Evolutionary conservation across 2,888 invertebrate species (phyloP).

Genomic region (Caenorhabditis sp.): DNA sequence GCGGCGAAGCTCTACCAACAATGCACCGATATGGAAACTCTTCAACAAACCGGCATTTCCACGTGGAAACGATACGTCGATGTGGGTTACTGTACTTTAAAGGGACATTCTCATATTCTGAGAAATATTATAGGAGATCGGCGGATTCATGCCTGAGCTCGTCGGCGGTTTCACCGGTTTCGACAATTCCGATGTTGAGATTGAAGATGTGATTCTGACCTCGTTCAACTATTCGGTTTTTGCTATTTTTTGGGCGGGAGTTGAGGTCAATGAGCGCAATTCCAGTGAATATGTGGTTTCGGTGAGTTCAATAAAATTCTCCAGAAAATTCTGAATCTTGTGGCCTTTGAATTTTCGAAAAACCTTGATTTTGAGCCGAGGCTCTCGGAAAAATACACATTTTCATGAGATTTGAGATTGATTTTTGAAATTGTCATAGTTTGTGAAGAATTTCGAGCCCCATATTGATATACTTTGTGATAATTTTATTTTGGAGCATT

Average conservation of each 20-base stretch:
- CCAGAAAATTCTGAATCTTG: too few relatives aligned
- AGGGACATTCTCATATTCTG: neutral
- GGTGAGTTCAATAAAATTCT: slow-evolving; percentile 25
- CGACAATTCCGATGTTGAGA: slow-evolving; percentile 3
- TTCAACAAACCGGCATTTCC: slow-evolving; percentile 31
- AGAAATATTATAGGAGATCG: slow-evolving; percentile 33
- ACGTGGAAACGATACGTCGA: slow-evolving; percentile 34
- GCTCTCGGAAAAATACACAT: neutral
- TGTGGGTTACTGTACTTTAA: neutral
- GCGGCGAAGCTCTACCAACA: slow-evolving; percentile 44
- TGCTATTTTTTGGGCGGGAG: slow-evolving; percentile 51
- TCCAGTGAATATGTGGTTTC: slow-evolving; percentile 45
- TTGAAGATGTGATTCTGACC: slow-evolving; percentile 45
- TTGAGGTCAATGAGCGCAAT: slow-evolving; percentile 46
- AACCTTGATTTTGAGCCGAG: neutral
- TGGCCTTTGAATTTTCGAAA: neutral
- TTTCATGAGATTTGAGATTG: too few relatives aligned
- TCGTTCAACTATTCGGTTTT: slow-evolving; percentile 49
- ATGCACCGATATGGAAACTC: slow-evolving; percentile 40
- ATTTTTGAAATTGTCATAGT: too few relatives aligned
- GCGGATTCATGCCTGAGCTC: slow-evolving; percentile 52
- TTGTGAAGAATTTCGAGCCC: neutral
- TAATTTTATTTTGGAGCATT: too few relatives aligned
- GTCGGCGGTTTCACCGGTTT: too few relatives aligned
- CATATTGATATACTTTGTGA: too few relatives aligned